phyloP scores from a whole-genome alignment of 1,140 invertebrate genomes.

The Ditylenchus dipsaci region DNA sequence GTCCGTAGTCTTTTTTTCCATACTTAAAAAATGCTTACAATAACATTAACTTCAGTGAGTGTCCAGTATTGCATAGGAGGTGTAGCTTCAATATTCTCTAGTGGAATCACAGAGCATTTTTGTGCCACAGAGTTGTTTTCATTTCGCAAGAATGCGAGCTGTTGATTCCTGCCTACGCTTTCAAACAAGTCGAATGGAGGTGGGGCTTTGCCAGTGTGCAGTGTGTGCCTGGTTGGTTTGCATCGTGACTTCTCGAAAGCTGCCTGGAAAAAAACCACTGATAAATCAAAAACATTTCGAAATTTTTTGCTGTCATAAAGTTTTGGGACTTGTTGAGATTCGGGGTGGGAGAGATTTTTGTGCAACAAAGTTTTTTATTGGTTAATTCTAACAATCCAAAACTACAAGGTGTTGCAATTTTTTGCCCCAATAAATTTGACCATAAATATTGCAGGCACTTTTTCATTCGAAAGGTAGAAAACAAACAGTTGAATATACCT shows the following conservation, averaged over 20 bases:
- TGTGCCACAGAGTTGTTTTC: slow-evolving; percentile 14
- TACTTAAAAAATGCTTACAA: slow-evolving; percentile 20
- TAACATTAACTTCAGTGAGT: slow-evolving; percentile 42
- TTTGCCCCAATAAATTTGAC: too few relatives aligned
- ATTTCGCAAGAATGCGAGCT: slow-evolving; percentile 13
- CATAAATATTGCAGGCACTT: too few relatives aligned
- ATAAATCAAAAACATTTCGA: neutral
- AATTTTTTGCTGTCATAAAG: neutral
- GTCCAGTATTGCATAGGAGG: slow-evolving; percentile 48
- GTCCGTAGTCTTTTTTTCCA: too few relatives aligned
- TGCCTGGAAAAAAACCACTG: slow-evolving; percentile 5
- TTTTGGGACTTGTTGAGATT: neutral
- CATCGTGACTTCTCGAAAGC: slow-evolving; percentile 14
- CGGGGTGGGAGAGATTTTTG: too few relatives aligned
- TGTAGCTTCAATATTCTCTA: slow-evolving; percentile 32
- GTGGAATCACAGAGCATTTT: slow-evolving; percentile 22
- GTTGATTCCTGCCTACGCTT: slow-evolving; percentile 15
- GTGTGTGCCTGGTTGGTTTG: slow-evolving; percentile 11
- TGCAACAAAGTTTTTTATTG: neutral
- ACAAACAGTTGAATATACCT: too few relatives aligned
- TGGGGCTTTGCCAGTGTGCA: slow-evolving; percentile 2
- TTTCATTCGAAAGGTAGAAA: too few relatives aligned
- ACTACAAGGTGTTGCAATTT: too few relatives aligned
- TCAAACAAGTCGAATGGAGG: slow-evolving; percentile 20
- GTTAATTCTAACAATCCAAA: too few relatives aligned